Conservation (phyloP, 2,797 vertebrate genomes). For the Aplochiton taeniatus region DNA sequence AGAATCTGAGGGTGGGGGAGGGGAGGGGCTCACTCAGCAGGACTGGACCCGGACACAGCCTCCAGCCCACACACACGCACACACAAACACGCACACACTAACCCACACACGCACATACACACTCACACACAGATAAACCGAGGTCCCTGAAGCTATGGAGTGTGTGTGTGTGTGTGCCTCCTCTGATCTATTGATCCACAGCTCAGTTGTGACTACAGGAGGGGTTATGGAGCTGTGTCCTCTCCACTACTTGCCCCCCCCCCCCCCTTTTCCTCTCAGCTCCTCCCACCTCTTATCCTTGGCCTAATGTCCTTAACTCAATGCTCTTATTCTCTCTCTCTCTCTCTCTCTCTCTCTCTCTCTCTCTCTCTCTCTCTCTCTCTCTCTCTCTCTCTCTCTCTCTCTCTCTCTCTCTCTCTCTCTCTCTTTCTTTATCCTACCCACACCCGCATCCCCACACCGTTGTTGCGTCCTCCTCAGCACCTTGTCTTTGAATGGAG, state of each 20-base stretch:
- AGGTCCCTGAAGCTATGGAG: slow-evolving; percentile 48
- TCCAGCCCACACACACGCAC: slow-evolving; percentile 18
- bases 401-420: not conserved
- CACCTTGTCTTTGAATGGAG: not conserved
- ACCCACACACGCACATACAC: slow-evolving; percentile 14
- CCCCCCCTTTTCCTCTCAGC: not conserved
- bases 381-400: not conserved
- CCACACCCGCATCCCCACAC: too few relatives aligned
- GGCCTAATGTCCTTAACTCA: slow-evolving; percentile 14
- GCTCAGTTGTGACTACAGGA: slow-evolving; percentile 47
- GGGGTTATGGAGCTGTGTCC: slow-evolving; percentile 22
- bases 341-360: too few relatives aligned
- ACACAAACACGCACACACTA: slow-evolving; percentile 20
- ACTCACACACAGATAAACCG: slow-evolving; percentile 21
- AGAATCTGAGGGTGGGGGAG: slow-evolving; percentile 49
- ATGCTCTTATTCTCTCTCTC: not conserved
- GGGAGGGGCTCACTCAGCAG: slow-evolving; percentile 34
- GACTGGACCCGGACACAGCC: slow-evolving; percentile 18
- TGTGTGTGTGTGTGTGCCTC: slow-evolving; percentile 48
- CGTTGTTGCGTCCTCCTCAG: too few relatives aligned
- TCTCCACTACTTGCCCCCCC: not conserved
- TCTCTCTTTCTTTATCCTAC: too few relatives aligned
- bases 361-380: too few relatives aligned
- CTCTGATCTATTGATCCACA: slow-evolving; percentile 66
- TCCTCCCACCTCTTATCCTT: slow-evolving; percentile 24